Base-by-base conservation (phyloP, 2,797 vertebrate genomes). In the Sebastes minor region DNA sequence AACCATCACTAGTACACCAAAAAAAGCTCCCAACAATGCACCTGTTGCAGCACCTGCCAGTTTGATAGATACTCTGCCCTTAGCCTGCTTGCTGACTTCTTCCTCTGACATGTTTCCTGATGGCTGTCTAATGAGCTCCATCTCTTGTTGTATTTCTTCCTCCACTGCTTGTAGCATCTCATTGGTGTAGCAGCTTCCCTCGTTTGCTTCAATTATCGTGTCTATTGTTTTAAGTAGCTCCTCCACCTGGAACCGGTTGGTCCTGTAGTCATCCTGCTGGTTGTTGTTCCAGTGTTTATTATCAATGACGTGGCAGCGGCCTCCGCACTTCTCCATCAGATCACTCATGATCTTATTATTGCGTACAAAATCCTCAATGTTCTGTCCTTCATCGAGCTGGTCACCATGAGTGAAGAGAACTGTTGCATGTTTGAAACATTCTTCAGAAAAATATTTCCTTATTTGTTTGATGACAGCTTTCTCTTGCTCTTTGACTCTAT, bases 261-360 rank as follows among this genome's bases (percentile, higher is more conserved):
- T 76, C 9, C 76, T 79, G 46, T 82, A 76, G 1, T 56, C 14
- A 8, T 22, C 18, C 28, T 23, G 2, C 18, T 49, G 8, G n/a
- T 64, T 23, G n/a, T 77, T 12, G 1, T 59, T 82, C 82, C 85
- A 87, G 57, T 71, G 35, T 71, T 35, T 82, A 35, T 72, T 83
- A n/a, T 83, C 85, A 22, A 78, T 1, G 11, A 89, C 79, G 0
- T 89, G 84, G 13, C 64, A 87, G 6, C 86, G 78, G 10, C 67
- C 68, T 5, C 81, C 74, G 5, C 87, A 90, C 30, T 81, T 89
- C n/a, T 32, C 0, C 9, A 87, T 70, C 3, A 90, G 72, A 14
- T 83, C 23, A 2, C 16, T 13, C 25, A 66, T 0, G 1, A 3
- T 16, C 1, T 1, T 2, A 46, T 66, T 20, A 5, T 12, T 1